phyloP scores from a whole-genome alignment of 2,797 vertebrate species.

The Knipowitschia caucasica region DNA sequence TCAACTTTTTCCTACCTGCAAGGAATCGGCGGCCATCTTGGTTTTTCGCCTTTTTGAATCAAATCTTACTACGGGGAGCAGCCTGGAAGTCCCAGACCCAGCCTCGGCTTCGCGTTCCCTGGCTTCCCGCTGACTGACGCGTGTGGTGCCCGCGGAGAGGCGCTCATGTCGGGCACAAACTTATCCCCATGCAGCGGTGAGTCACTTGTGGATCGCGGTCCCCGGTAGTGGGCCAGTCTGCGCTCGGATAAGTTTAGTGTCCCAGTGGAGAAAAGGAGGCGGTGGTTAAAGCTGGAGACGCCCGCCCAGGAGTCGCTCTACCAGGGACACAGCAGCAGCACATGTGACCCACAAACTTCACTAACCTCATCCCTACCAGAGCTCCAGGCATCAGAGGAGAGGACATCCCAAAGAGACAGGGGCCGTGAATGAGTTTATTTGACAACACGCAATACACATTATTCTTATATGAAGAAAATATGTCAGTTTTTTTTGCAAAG shows the following conservation, averaged over 20 bases:
- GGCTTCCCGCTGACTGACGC: slow-evolving; percentile 48
- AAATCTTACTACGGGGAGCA: slow-evolving; percentile 74
- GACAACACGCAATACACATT: too few species aligned
- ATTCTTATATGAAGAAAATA: too few species aligned
- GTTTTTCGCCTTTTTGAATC: slow-evolving; percentile 81
- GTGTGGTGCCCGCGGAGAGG: slow-evolving; percentile 43
- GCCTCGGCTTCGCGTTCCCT: slow-evolving; percentile 67
- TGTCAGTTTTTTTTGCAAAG: too few species aligned
- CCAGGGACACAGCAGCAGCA: slow-evolving; percentile 25
- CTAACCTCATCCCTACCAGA: neutral
- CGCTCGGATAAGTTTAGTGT: slow-evolving; percentile 52
- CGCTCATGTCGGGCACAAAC: slow-evolving; percentile 53
- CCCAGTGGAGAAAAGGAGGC: slow-evolving; percentile 66
- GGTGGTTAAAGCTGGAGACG: slow-evolving; percentile 58
- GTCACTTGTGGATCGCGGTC: slow-evolving; percentile 39
- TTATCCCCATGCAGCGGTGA: slow-evolving; percentile 57
- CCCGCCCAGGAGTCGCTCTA: slow-evolving; percentile 62
- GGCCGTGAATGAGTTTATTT: too few species aligned
- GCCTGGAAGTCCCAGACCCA: slow-evolving; percentile 73
- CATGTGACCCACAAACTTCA: slow-evolving; percentile 11
- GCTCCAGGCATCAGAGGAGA: neutral
- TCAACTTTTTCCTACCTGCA: slow-evolving; percentile 84
- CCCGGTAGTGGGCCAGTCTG: slow-evolving; percentile 32
- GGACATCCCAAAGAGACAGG: neutral
- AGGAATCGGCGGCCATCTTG: slow-evolving; percentile 83